phyloP scores from a whole-genome alignment of 2,797 vertebrate genomes.

The Mormyrus hasselquistii region DNA sequence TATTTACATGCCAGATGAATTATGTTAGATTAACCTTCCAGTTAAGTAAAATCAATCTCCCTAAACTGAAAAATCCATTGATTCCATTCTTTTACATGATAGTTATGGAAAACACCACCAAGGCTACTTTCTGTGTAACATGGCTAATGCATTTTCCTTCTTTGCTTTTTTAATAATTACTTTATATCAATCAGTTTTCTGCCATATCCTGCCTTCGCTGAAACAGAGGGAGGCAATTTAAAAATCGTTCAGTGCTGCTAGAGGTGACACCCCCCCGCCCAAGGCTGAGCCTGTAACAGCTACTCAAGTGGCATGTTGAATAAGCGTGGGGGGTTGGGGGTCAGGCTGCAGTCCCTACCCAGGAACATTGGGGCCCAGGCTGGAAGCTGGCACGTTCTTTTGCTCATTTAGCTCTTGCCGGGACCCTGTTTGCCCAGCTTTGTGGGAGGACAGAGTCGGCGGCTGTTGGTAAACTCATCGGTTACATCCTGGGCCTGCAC shows the following conservation, averaged over 20 bases:
- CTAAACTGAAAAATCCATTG: not conserved
- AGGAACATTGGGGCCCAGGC: not conserved
- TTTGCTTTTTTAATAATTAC: not conserved
- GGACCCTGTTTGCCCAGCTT: not conserved
- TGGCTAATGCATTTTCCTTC: not conserved
- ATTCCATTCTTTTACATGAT: not conserved
- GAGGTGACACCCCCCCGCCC: not conserved
- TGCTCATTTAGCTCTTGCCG: not conserved
- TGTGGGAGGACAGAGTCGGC: not conserved
- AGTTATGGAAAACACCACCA: not conserved
- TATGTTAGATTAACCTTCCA: not conserved
- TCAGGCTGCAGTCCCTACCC: not conserved
- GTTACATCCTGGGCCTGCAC: not conserved
- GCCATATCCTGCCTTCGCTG: not conserved
- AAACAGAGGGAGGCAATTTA: not conserved
- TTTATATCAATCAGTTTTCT: not conserved
- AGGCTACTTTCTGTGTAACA: not conserved
- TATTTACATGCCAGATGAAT: not conserved
- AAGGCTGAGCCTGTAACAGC: not conserved
- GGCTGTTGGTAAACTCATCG: not conserved
- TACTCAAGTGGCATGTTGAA: not conserved
- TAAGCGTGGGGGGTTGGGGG: not conserved
- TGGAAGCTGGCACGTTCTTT: not conserved
- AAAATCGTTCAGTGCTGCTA: not conserved
- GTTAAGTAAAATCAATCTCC: not conserved